These are phyloP conservation scores for Syngnathoides biaculeatus DNA, from an alignment of 2,113 vertebrate genomes.

Conservation along the genomic window DNA sequence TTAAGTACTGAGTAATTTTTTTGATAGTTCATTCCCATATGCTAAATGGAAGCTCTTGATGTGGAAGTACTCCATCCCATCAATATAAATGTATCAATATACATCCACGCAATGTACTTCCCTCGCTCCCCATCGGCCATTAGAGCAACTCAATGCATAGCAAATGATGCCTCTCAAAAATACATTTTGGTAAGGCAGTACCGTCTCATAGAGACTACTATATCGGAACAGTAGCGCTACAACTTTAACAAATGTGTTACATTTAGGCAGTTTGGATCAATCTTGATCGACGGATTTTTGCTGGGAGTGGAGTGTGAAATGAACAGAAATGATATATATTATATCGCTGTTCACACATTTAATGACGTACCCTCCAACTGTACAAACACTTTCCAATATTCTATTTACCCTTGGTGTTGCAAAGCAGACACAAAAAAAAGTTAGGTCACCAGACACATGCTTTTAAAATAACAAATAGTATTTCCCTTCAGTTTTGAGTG, in stretches of 20 bases:
- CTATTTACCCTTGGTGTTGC: not conserved
- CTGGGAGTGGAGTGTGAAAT: slow-evolving; percentile 84
- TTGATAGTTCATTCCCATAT: not conserved
- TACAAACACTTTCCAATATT: too few relatives aligned
- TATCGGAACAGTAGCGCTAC: not conserved
- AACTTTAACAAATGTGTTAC: not conserved
- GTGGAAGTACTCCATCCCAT: slow-evolving; percentile 40
- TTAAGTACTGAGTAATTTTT: not conserved
- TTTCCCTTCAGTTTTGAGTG: not conserved
- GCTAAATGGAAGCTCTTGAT: slow-evolving; percentile 30
- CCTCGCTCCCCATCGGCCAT: slow-evolving; percentile 23
- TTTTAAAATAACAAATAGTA: not conserved
- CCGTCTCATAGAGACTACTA: not conserved
- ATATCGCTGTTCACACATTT: too few relatives aligned
- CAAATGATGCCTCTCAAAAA: not conserved
- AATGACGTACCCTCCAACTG: too few relatives aligned
- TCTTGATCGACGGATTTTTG: slow-evolving; percentile 82
- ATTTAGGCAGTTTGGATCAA: too few relatives aligned
- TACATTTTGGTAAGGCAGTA: not conserved
- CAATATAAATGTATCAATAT: slow-evolving; percentile 20
- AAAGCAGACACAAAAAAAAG: not conserved
- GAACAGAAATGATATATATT: slow-evolving; percentile 82
- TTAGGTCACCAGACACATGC: not conserved
- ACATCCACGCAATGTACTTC: slow-evolving; percentile 13
- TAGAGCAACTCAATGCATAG: not conserved